Base-by-base conservation (phyloP, 2,113 vertebrate genomes). In the Pipa parva region DNA sequence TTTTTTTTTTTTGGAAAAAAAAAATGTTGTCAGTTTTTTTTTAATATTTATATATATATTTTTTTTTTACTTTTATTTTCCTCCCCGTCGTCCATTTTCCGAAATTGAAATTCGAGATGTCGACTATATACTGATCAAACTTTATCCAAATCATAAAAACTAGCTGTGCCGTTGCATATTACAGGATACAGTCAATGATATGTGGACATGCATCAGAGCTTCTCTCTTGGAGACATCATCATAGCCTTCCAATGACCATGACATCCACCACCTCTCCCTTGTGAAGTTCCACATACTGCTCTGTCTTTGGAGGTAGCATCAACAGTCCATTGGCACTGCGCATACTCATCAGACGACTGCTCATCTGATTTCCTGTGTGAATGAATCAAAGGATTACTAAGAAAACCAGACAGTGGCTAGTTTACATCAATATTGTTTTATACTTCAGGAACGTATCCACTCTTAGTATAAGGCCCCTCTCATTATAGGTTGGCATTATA, bases 91-190 rank as follows among this genome's bases (percentile, higher is more conserved):
- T 13, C 50, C 51, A 26, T 42, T 57, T 31, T 42, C 39, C 29
- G 90, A 92, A 93, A 93, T 89, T 88, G 29, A 10, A 91, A 78
- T 95, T 96, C 95, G 88, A 95, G 94, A 92, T 98, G 93, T 97
- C 92, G 93, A 97, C 94, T n/a, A n/a, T 97, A 94, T 93, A 96
- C 92, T 95, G 85, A 91, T 91, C 93, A n/a, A 95, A 95, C 89
- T 88, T 94, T 95, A 93, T 95, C 93, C 95, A 93, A 93, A 95
- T 97, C 90, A 93, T 85, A 96, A 97, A 97, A 97, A 94, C 93
- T 95, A 97, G 93, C 94, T 98, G 97, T 99, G 95, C 95, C 93
- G 76, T 97, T 99, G 95, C 95, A 98, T 98, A 97, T 98, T 96
- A 99, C 95, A 94, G 94, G 94, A 95, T 98, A 89, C 87, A 97